These are phyloP conservation scores for Nothobranchius furzeri DNA, from an alignment of 2,113 vertebrate species.

Conservation along the genomic window DNA sequence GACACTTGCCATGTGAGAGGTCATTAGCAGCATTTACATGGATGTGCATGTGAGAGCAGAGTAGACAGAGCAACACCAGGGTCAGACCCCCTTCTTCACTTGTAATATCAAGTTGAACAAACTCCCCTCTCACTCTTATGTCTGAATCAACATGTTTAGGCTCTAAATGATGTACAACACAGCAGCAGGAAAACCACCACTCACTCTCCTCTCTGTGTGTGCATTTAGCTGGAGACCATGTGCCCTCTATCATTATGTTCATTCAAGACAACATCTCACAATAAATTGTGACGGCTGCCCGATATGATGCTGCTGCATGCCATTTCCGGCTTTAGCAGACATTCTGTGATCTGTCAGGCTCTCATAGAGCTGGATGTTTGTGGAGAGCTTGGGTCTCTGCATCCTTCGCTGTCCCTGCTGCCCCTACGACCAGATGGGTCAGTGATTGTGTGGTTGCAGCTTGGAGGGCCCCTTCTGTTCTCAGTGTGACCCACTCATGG, in stretches of 20 bases:
- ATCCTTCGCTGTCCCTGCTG: constrained; percentile 37
- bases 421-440: constrained; percentile 70
- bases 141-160: constrained; percentile 41
- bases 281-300: constrained; percentile 38
- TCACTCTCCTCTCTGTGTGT: constrained; percentile 8
- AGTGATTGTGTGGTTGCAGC: constrained; percentile 39
- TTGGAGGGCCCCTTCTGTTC: constrained; percentile 73
- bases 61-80: constrained; percentile 13
- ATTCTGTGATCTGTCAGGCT: constrained; percentile 42
- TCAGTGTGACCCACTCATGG: constrained; percentile 53
- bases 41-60: constrained; percentile 21
- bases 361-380: constrained; percentile 47
- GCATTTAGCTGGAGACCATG: constrained; percentile 18
- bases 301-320: constrained; percentile 23
- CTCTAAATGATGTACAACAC: constrained; percentile 42
- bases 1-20: constrained; percentile 49
- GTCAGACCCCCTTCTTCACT: constrained; percentile 26
- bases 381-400: constrained; percentile 53
- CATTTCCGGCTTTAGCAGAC: constrained; percentile 40
- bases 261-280: constrained; percentile 29
- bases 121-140: constrained; percentile 16
- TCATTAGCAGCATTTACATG: constrained; percentile 52
- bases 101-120: constrained; percentile 29
- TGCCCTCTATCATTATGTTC: constrained; percentile 24
- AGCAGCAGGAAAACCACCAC: constrained; percentile 28